phyloP scores from a whole-genome alignment of 2,888 invertebrate genomes.

The Lissocephala sabroskyi region DNA sequence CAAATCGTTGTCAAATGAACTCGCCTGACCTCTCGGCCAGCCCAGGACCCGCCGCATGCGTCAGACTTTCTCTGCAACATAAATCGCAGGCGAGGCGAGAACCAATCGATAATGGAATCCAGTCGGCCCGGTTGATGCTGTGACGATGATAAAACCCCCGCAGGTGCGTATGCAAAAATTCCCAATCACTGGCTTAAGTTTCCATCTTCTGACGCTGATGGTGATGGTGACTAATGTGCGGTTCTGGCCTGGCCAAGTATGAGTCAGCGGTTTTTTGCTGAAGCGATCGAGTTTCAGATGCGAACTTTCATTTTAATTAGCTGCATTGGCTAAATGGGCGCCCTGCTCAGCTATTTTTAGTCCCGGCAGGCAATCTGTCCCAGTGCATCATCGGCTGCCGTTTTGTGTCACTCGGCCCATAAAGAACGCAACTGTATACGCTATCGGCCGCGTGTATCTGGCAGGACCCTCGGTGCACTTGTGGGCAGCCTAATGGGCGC shows the following conservation, averaged over 20 bases:
- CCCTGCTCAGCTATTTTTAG: constrained; percentile 35
- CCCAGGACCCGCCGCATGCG: constrained; percentile 28
- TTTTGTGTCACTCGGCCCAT: constrained; percentile 61
- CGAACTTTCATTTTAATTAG: constrained; percentile 36
- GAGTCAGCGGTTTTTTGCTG: constrained; percentile 48
- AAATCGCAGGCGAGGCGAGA: constrained; percentile 1
- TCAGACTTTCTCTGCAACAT: constrained; percentile 47
- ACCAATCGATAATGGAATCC: too few relatives aligned
- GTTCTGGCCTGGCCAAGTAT: constrained; percentile 29
- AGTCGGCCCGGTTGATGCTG: not conserved
- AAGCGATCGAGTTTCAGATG: constrained; percentile 4
- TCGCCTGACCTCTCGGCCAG: constrained; percentile 44
- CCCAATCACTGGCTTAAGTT: too few relatives aligned
- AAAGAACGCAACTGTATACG: constrained; percentile 44
- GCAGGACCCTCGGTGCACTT: not conserved
- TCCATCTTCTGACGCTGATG: constrained; percentile 14
- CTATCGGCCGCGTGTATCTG: constrained; percentile 51
- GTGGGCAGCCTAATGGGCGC: constrained; percentile 9
- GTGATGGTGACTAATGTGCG: constrained; percentile 55
- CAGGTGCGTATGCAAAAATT: constrained; percentile 48
- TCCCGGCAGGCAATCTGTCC: constrained; percentile 32
- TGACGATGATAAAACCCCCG: constrained; percentile 52
- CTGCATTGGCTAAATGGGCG: constrained; percentile 22
- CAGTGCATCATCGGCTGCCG: constrained; percentile 56
- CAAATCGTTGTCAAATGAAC: constrained; percentile 36